Evolutionary conservation across 2,888 invertebrate genomes (phyloP), one percentile per base, ranked within the genome.

Genomic region (Athrips mouffetella): DNA sequence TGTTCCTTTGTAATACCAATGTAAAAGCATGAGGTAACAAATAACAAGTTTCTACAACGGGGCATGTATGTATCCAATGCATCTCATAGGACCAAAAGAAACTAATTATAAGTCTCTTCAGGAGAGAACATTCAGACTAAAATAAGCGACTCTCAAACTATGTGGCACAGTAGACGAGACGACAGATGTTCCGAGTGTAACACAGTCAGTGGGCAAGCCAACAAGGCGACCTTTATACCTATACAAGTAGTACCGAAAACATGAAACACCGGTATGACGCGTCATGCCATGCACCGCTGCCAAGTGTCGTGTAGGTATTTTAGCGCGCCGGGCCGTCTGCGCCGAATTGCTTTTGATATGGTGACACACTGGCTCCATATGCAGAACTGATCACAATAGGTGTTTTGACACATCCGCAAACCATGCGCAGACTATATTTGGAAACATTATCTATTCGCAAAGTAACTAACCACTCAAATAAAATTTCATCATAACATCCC

Each of bases 251-350:
- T n/a, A 37, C 2, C n/a, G n/a, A 8, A 27, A 27, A 10, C 37
- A 37, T 37, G 37, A n/a, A 37, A 21, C 37, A 18, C 50, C 44
- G 55, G 53, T 47, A 48, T 56, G 47, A 42, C 45, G 51, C 41
- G 10, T 49, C 54, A 54, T 29, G 29, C 42, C n/a, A n/a, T n/a
- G 6, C 6, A n/a, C 33, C 53, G 52, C 48, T 70, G 74, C 72
- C 71, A 71, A 58, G 53, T 55, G 55, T 54, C 55, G 59, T 53
- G 55, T 55, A 58, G 71, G 67, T 67, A 66, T 65, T 59, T 59
- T 59, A 45, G 55, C 58, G 61, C 73, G 75, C 73, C 75, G 63
- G 52, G 70, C 76, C 74, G 76, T 76, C 75, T 76, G 73, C 61
- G 44, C 47, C 54, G 52, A 54, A 59, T 59, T 60, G 33, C 31